These are phyloP conservation scores for Sepioteuthis lessoniana DNA, from an alignment of 2,888 invertebrate genomes.

Conservation along the genomic window DNA sequence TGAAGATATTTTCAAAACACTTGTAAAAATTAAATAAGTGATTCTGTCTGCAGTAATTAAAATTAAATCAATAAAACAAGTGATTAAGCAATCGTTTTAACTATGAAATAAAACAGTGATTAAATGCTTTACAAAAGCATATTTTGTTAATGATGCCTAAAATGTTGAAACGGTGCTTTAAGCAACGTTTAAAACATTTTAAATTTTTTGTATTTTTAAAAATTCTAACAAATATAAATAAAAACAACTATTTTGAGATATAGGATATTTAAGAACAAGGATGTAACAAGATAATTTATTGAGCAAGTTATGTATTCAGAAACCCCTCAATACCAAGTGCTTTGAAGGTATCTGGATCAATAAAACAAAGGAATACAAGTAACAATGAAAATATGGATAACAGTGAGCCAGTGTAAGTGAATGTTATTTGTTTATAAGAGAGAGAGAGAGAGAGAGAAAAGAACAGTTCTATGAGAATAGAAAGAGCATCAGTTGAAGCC, in stretches of 20 bases:
- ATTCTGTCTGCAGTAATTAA: background rate
- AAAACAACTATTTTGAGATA: background rate
- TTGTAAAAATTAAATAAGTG: background rate
- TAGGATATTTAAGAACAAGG: background rate
- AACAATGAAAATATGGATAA: background rate
- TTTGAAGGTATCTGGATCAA: background rate
- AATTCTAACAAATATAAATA: background rate
- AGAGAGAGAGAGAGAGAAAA: background rate
- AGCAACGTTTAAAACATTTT: background rate
- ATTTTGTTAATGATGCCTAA: background rate
- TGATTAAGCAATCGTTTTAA: background rate
- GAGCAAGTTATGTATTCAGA: background rate
- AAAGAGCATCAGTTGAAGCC: background rate
- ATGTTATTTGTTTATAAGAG: background rate
- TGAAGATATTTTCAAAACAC: too few relatives aligned
- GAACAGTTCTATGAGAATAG: background rate
- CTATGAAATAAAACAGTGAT: background rate
- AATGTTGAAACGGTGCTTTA: background rate
- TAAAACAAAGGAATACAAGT: background rate
- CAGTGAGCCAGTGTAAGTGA: background rate
- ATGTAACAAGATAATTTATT: background rate
- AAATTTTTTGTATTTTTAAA: background rate
- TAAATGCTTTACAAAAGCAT: background rate
- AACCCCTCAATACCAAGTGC: background rate
- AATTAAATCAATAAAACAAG: background rate